These are phyloP conservation scores for Pelecanus crispus DNA, from an alignment of 2,113 vertebrate species.

Conservation along the genomic window DNA sequence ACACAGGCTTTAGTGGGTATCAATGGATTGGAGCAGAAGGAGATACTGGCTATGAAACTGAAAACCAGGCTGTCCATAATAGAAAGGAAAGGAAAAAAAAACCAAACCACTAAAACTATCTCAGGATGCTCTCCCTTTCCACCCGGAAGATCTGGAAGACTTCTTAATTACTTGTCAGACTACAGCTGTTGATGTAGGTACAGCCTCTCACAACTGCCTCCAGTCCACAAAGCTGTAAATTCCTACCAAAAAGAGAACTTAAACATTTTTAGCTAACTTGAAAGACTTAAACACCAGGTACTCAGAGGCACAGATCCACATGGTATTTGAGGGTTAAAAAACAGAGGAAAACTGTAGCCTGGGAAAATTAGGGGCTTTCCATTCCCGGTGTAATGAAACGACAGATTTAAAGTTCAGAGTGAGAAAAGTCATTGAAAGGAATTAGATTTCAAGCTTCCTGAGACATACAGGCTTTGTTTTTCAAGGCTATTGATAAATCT, in stretches of 20 bases:
- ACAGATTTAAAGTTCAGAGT: conserved; percentile 64
- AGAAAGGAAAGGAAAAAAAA: neutral
- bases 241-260: neutral
- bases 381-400: conserved; percentile 48
- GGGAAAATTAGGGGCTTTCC: conserved; percentile 73
- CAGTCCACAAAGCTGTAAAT: neutral
- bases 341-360: conserved; percentile 41
- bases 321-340: conserved; percentile 48
- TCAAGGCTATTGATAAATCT: conserved; percentile 56
- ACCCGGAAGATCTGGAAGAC: neutral
- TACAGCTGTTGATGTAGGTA: neutral
- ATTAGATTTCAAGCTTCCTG: conserved; percentile 42
- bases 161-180: neutral
- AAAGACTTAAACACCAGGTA: neutral
- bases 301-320: neutral
- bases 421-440: conserved; percentile 66
- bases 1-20: neutral
- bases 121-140: neutral
- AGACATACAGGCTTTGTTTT: conserved; percentile 59
- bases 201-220: neutral
- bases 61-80: neutral
- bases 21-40: neutral
- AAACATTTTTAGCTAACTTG: neutral
- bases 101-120: neutral
- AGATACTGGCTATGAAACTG: neutral